phyloP scores from a whole-genome alignment of 2,888 invertebrate species.

The Odontothrips loti region DNA sequence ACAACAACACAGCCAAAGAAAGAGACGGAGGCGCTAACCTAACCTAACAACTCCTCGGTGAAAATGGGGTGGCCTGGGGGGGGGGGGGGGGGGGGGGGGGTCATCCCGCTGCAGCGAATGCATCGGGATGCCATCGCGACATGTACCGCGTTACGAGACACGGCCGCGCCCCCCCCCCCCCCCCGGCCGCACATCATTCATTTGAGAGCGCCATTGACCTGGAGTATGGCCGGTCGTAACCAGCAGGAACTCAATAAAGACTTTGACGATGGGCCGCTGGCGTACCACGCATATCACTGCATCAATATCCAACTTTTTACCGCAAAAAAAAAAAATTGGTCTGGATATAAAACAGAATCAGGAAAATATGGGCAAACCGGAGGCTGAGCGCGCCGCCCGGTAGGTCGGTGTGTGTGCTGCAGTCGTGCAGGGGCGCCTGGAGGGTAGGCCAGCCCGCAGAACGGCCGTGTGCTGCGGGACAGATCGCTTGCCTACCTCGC shows the following conservation, averaged over 20 bases:
- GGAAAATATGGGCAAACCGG: no score
- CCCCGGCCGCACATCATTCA: neutral
- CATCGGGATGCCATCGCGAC: neutral
- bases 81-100: no score
- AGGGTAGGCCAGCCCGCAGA: neutral
- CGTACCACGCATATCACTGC: neutral
- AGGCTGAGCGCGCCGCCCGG: no score
- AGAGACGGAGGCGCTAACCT: no score
- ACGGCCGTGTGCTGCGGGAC: neutral
- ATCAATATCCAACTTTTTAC: neutral
- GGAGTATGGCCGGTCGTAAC: neutral
- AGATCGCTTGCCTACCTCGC: neutral
- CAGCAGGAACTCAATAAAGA: slow-evolving; percentile 10
- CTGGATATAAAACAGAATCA: no score
- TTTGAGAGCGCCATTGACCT: neutral
- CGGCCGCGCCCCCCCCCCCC: no score
- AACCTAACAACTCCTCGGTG: no score
- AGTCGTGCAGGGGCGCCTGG: neutral
- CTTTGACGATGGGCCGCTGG: neutral
- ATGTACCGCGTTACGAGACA: no score
- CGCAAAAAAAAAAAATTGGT: no score
- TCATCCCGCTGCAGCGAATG: neutral
- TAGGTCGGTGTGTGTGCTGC: no score
- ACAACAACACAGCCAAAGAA: no score
- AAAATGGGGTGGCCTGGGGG: no score